Percentiles rank a stretch among this genome's conserved stretches.
phyloP scores from a whole-genome alignment of 2,888 invertebrate genomes.

The Dusona sp. region DNA sequence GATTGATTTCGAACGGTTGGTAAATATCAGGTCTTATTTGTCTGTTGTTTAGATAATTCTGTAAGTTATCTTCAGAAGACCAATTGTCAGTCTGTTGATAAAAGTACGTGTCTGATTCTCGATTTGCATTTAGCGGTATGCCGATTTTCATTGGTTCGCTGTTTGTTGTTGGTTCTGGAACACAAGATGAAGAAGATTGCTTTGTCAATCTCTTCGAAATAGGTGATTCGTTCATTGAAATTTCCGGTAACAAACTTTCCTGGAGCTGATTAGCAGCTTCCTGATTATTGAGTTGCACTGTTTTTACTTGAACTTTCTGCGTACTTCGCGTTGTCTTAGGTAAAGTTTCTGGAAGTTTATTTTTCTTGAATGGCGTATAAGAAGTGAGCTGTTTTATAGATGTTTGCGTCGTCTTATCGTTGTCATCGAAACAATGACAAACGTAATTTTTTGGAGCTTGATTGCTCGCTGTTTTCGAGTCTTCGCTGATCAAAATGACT shows the following conservation, averaged over 20 bases:
- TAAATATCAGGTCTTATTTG: constrained; percentile 4
- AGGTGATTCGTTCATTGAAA: not conserved
- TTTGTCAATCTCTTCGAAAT: constrained; percentile 11
- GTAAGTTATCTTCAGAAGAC: constrained; percentile 25
- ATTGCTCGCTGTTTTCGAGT: constrained; percentile 21
- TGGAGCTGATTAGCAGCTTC: not conserved
- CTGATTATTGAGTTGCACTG: not conserved
- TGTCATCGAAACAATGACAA: constrained; percentile 73
- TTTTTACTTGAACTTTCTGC: not conserved
- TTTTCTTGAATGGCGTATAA: constrained; percentile 1
- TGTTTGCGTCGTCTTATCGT: constrained; percentile 41
- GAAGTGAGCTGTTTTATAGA: constrained; percentile 46
- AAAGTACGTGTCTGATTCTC: constrained; percentile 67
- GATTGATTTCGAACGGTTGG: constrained; percentile 20
- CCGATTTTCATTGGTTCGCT: constrained; percentile 69
- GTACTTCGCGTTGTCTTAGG: not conserved
- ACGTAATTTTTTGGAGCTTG: constrained; percentile 70
- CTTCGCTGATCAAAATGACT: constrained; percentile 1
- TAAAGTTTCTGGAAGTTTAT: constrained; percentile 7
- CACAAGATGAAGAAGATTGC: not conserved
- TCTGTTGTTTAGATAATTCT: constrained; percentile 2
- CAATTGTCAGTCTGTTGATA: constrained; percentile 56
- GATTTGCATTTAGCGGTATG: constrained; percentile 68
- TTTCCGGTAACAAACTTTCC: not conserved
- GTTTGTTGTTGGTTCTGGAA: not conserved